Percentiles rank a stretch among this genome's conserved stretches.
phyloP scores from a whole-genome alignment of 2,113 vertebrate genomes.

The Corythaixoides concolor region DNA sequence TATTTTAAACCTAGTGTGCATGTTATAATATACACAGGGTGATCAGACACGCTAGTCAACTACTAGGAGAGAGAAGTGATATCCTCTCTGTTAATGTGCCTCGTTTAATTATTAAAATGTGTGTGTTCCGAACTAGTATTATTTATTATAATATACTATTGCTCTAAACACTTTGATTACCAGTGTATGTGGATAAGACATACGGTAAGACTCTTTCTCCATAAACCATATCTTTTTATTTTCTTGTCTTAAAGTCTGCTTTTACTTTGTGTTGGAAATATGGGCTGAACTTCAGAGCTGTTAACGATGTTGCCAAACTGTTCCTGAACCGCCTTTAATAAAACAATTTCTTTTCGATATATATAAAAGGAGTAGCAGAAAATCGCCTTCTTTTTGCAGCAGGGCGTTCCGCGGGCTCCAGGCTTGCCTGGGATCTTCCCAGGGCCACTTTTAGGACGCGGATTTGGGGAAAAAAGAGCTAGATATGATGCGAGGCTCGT shows the following conservation, averaged over 20 bases:
- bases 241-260: background rate
- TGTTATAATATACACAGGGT: constrained; percentile 37
- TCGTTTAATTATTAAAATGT: constrained; percentile 58
- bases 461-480: background rate
- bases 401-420: background rate
- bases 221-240: background rate
- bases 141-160: constrained; percentile 75
- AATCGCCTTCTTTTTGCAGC: background rate
- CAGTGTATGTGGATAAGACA: constrained; percentile 31
- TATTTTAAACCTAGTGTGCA: background rate
- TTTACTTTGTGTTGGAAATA: constrained; percentile 50
- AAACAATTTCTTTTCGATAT: constrained; percentile 55
- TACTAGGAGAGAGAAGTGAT: constrained; percentile 41
- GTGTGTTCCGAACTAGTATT: constrained; percentile 53
- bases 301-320: constrained; percentile 20
- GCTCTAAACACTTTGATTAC: constrained; percentile 33
- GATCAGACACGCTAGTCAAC: constrained; percentile 45
- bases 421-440: background rate
- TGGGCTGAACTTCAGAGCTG: background rate
- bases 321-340: constrained; percentile 59
- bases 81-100: constrained; percentile 35
- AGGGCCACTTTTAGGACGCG: background rate
- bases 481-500: fast-evolving
- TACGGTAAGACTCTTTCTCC: background rate
- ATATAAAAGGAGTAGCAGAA: background rate